Evolutionary conservation across 2,888 invertebrate genomes (phyloP).

Genomic region (Polydrusus pterygomalis): DNA sequence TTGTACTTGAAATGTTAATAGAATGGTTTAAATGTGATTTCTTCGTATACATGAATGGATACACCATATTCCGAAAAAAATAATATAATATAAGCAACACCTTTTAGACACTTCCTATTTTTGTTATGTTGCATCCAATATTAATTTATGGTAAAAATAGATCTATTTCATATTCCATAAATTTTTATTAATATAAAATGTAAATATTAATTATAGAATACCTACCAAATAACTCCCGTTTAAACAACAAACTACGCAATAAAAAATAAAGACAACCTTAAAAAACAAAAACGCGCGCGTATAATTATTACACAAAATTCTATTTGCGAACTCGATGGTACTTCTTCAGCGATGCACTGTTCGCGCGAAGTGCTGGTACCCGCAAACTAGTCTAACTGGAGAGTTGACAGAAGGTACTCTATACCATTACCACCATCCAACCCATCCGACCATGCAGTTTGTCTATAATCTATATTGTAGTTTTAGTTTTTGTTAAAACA

Average conservation of each 20-base stretch:
- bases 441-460: conserved; percentile 67
- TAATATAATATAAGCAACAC: no score
- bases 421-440: conserved; percentile 66
- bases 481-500: conserved; percentile 43
- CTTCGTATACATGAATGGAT: no score
- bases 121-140: no score
- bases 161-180: no score
- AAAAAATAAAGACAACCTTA: not conserved
- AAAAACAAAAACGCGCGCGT: not conserved
- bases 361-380: conserved; percentile 59
- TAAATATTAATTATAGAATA: not conserved
- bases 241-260: not conserved
- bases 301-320: not conserved
- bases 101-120: no score
- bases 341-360: conserved; percentile 61
- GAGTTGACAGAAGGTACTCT: conserved; percentile 65
- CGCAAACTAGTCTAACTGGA: conserved; percentile 64
- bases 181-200: no score
- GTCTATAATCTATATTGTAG: conserved; percentile 47
- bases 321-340: conserved; percentile 43
- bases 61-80: no score
- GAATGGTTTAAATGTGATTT: no score
- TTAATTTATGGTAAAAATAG: no score
- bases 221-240: not conserved
- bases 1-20: no score